phyloP scores from a whole-genome alignment of 2,888 invertebrate species.

The Dicyrtoma fusca region DNA sequence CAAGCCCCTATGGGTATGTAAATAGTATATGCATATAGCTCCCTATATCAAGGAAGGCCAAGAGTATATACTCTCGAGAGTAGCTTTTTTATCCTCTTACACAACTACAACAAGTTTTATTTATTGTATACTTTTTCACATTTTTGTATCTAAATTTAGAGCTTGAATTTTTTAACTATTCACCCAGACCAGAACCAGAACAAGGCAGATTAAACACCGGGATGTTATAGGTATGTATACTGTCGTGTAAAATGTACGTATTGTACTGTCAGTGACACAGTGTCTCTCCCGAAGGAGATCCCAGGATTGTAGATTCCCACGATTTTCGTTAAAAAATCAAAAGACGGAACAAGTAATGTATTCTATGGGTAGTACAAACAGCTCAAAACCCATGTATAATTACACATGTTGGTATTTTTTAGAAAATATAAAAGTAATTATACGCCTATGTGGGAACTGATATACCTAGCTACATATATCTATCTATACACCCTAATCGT shows the following conservation, averaged over 20 bases:
- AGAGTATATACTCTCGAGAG: no score
- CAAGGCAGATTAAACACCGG: not conserved
- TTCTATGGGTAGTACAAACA: not conserved
- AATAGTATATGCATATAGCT: no score
- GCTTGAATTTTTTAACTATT: constrained; percentile 31
- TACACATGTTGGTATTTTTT: not conserved
- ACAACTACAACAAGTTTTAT: not conserved
- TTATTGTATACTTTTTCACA: not conserved
- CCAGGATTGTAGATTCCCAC: constrained; percentile 27
- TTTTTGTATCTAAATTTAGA: constrained; percentile 34
- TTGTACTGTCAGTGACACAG: not conserved
- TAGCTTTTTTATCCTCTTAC: no score
- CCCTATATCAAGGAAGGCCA: no score
- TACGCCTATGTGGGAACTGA: no score
- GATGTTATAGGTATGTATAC: not conserved
- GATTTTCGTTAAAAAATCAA: constrained; percentile 30
- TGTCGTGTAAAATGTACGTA: no score
- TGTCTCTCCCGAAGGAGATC: constrained; percentile 2
- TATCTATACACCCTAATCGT: no score
- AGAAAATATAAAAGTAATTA: no score
- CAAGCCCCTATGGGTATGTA: no score
- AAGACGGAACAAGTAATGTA: not conserved
- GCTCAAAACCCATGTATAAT: not conserved
- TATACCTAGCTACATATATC: no score
- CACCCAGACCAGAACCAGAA: constrained; percentile 20